Percentiles rank a stretch among this genome's conserved stretches.
Evolutionary conservation across 2,797 vertebrate species (phyloP).

Genomic region (Iguana delicatissima): DNA sequence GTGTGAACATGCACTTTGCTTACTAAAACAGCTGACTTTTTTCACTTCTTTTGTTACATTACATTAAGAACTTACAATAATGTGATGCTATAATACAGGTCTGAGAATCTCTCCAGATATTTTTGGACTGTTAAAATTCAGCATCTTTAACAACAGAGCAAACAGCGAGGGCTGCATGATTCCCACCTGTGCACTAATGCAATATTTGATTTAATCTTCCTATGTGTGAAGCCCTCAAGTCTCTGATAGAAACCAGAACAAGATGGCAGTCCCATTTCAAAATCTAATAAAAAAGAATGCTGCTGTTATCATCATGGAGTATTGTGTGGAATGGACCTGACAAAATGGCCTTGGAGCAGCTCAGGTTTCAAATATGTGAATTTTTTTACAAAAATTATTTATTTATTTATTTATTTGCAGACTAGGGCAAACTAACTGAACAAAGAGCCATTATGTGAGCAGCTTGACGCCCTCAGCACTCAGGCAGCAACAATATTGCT

Average conservation of each 20-base stretch:
- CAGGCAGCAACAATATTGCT: too few relatives aligned
- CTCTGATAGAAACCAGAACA: background rate
- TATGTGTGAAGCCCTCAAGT: conserved; percentile 9
- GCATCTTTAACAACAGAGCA: too few relatives aligned
- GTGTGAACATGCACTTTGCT: conserved; percentile 42
- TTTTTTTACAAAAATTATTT: too few relatives aligned
- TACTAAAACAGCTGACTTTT: too few relatives aligned
- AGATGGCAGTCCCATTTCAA: background rate
- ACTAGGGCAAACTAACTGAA: too few relatives aligned
- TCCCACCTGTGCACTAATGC: background rate
- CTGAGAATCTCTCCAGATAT: too few relatives aligned
- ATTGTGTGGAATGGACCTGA: background rate
- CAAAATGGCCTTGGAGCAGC: background rate
- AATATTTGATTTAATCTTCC: conserved; percentile 16
- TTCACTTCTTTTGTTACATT: too few relatives aligned
- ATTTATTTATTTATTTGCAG: background rate
- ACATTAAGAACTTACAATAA: background rate
- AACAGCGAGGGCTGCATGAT: too few relatives aligned
- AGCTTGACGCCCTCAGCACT: too few relatives aligned
- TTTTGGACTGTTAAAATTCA: too few relatives aligned
- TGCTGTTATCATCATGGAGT: background rate
- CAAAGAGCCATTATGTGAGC: too few relatives aligned
- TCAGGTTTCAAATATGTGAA: background rate
- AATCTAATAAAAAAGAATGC: background rate
- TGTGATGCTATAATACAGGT: background rate